Evolutionary conservation across 2,113 vertebrate species (phyloP).

Genomic region (Laticauda colubrina): DNA sequence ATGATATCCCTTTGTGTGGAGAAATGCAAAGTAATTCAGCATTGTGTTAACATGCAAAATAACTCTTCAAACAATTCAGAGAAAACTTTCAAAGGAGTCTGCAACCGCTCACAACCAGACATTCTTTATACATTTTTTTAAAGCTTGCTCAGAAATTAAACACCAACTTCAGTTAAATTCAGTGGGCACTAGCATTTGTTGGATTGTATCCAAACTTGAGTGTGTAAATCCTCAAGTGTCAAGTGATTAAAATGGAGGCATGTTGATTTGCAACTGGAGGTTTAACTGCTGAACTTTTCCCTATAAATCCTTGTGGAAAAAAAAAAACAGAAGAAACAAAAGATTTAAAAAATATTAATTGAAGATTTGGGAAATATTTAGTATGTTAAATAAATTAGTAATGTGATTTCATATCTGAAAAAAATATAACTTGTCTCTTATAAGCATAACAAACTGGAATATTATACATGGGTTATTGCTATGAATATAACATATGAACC

Average conservation of each 20-base stretch:
- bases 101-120: not conserved
- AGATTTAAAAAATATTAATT: not conserved
- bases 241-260: not conserved
- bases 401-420: constrained; percentile 6
- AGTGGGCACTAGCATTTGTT: not conserved
- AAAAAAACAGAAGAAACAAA: not conserved
- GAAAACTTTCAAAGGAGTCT: not conserved
- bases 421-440: not conserved
- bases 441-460: not conserved
- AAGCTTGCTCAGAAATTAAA: not conserved
- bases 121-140: not conserved
- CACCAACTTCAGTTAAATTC: not conserved
- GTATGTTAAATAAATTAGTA: constrained; percentile 12
- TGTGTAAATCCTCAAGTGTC: constrained; percentile 4
- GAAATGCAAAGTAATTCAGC: not conserved
- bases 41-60: not conserved
- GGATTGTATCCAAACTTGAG: not conserved
- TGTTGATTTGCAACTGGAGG: not conserved
- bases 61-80: not conserved
- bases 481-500: rapidly evolving
- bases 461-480: not conserved
- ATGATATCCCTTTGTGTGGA: not conserved
- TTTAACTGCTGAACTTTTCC: not conserved
- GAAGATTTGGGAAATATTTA: not conserved
- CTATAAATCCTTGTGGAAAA: not conserved